phyloP scores from a whole-genome alignment of 2,113 vertebrate species.

The Heterocephalus glaber region DNA sequence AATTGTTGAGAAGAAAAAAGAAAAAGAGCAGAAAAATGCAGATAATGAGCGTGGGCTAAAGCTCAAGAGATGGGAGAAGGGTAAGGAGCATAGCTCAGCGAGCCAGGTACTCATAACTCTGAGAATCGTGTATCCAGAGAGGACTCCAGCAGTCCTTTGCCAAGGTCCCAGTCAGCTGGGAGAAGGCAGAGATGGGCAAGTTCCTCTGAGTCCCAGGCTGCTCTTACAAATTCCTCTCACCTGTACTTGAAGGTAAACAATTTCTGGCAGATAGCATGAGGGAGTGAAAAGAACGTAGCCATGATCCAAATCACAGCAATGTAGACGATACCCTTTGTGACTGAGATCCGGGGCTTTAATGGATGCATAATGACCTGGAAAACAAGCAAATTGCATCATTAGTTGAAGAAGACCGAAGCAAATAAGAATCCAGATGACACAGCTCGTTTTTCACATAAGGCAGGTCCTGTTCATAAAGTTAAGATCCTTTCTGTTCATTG shows the following conservation, averaged over 20 bases:
- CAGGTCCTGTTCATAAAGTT: background rate
- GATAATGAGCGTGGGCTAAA: background rate
- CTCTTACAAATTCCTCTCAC: slow-evolving; percentile 74
- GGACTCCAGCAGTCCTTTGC: background rate
- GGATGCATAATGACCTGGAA: slow-evolving; percentile 94
- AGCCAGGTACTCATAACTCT: background rate
- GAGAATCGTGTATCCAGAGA: background rate
- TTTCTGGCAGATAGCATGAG: slow-evolving; percentile 96
- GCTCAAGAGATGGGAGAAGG: background rate
- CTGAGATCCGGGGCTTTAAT: slow-evolving; percentile 92
- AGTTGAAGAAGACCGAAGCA: background rate
- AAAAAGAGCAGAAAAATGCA: background rate
- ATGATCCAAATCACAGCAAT: slow-evolving; percentile 93
- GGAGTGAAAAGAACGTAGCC: slow-evolving; percentile 94
- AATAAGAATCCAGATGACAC: background rate
- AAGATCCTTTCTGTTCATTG: background rate
- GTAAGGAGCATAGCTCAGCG: background rate
- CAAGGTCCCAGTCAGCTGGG: background rate
- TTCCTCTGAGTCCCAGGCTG: background rate
- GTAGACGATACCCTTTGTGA: slow-evolving; percentile 87
- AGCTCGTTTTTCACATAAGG: background rate
- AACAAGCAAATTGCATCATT: background rate
- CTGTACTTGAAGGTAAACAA: slow-evolving; percentile 93
- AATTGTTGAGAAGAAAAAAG: background rate
- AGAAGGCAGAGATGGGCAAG: background rate